Conservation (phyloP, 2,888 invertebrate genomes). For the Leptodirus hochenwartii region DNA sequence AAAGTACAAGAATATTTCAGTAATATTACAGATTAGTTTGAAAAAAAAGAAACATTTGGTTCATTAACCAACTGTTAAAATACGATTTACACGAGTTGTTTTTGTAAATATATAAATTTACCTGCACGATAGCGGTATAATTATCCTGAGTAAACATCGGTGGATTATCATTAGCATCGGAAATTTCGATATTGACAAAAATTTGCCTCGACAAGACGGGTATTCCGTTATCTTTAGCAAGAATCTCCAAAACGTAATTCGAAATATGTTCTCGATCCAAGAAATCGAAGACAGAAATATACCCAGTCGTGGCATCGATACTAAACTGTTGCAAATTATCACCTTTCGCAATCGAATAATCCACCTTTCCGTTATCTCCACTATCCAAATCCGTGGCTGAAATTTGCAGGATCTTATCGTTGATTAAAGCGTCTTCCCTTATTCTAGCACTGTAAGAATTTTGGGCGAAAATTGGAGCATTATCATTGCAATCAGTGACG, state of each 20-base stretch:
- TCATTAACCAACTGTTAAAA: not conserved
- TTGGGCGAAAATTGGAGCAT: slow-evolving; percentile 65
- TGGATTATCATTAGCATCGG: slow-evolving; percentile 86
- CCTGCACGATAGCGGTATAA: slow-evolving; percentile 59
- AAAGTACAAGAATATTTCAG: too few relatives aligned
- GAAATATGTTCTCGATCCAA: slow-evolving; percentile 72
- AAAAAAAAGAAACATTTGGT: not conserved
- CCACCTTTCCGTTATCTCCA: slow-evolving; percentile 58
- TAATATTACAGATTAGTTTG: too few relatives aligned
- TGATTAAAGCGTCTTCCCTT: slow-evolving; percentile 58
- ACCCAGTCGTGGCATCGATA: slow-evolving; percentile 59
- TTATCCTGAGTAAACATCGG: slow-evolving; percentile 64
- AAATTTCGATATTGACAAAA: slow-evolving; percentile 58
- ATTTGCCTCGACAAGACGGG: slow-evolving; percentile 58
- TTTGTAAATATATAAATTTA: slow-evolving; percentile 15
- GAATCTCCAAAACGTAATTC: slow-evolving; percentile 59
- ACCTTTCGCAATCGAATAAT: slow-evolving; percentile 59
- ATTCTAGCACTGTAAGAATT: slow-evolving; percentile 57
- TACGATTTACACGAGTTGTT: not conserved
- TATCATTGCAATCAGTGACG: slow-evolving; percentile 74
- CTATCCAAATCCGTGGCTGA: slow-evolving; percentile 74
- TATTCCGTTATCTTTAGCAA: slow-evolving; percentile 64
- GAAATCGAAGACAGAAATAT: slow-evolving; percentile 50
- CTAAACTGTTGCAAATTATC: slow-evolving; percentile 60
- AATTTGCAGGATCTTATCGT: slow-evolving; percentile 54